Percentiles rank a stretch among this genome's conserved stretches.
Evolutionary conservation across 2,113 vertebrate species (phyloP).

Genomic region (Hypomesus transpacificus): DNA sequence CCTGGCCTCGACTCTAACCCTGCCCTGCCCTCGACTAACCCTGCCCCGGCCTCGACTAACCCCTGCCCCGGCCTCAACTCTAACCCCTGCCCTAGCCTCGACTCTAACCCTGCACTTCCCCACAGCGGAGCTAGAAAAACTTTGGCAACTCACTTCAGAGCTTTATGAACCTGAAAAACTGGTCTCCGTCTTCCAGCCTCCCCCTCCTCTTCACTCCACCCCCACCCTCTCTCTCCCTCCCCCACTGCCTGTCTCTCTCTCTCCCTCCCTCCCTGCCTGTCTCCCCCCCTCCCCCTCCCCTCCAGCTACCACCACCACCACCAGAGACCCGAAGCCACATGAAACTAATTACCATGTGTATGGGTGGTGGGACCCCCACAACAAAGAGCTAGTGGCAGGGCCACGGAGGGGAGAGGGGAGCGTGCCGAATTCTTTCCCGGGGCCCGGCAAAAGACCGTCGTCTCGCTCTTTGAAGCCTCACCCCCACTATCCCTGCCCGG

Average conservation of each 20-base stretch:
- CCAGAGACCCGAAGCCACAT: slow-evolving; percentile 39
- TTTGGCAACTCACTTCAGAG: slow-evolving; percentile 32
- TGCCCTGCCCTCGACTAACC: no score
- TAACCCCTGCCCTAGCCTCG: no score
- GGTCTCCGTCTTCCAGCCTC: slow-evolving; percentile 32
- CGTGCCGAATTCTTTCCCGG: slow-evolving; percentile 44
- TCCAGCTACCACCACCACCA: slow-evolving; percentile 1
- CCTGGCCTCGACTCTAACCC: no score
- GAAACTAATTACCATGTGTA: slow-evolving; percentile 62
- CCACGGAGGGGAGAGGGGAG: slow-evolving; percentile 35
- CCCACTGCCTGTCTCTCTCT: slow-evolving; percentile 8
- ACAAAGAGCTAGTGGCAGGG: slow-evolving; percentile 41
- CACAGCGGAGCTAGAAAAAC: not conserved
- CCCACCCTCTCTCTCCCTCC: not conserved
- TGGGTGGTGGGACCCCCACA: slow-evolving; percentile 41
- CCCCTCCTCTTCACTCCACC: not conserved
- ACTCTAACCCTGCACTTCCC: no score
- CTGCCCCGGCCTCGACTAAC: no score
- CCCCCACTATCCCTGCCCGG: no score
- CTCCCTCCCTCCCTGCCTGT: not conserved
- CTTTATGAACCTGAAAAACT: slow-evolving; percentile 52
- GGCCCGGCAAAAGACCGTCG: slow-evolving; percentile 20
- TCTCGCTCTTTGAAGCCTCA: slow-evolving; percentile 34
- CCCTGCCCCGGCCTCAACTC: no score
- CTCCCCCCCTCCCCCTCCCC: not conserved